These are phyloP conservation scores for Cerceris ruficornis DNA, from an alignment of 2,888 invertebrate genomes.

Conservation along the genomic window DNA sequence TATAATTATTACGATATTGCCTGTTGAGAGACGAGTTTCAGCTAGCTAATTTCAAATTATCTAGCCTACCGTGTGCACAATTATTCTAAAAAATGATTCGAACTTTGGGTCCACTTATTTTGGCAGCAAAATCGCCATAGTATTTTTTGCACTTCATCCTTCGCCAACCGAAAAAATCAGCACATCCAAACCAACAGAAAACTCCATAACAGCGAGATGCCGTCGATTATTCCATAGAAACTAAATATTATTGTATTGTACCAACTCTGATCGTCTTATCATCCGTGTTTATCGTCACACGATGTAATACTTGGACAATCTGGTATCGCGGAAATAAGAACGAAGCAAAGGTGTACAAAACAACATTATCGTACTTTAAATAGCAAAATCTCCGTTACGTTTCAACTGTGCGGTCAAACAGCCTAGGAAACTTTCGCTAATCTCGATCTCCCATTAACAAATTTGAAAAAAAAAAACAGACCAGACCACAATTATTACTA, in stretches of 20 bases:
- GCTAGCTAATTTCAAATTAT: neutral
- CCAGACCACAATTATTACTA: too few relatives aligned
- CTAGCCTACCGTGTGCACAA: neutral
- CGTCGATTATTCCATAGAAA: constrained; percentile 43
- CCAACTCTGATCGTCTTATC: constrained; percentile 36
- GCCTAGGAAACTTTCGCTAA: too few relatives aligned
- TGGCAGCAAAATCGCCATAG: too few relatives aligned
- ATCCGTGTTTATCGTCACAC: constrained; percentile 52
- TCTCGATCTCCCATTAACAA: too few relatives aligned
- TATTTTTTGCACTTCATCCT: too few relatives aligned
- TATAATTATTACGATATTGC: too few relatives aligned
- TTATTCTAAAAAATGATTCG: too few relatives aligned
- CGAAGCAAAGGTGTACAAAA: constrained; percentile 48
- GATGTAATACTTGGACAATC: constrained; percentile 30
- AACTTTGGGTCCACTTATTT: too few relatives aligned
- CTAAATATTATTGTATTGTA: constrained; percentile 58
- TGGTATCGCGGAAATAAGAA: constrained; percentile 44
- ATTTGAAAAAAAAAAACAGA: too few relatives aligned
- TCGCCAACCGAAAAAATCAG: too few relatives aligned
- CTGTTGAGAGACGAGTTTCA: too few relatives aligned
- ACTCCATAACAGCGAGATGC: constrained; percentile 21
- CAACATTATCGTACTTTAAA: constrained; percentile 49
- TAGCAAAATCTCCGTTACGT: constrained; percentile 49
- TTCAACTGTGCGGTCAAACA: constrained; percentile 36
- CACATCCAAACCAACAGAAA: too few relatives aligned